Evolutionary conservation across 2,797 vertebrate species (phyloP).

Genomic region (Okamejei kenojei): DNA sequence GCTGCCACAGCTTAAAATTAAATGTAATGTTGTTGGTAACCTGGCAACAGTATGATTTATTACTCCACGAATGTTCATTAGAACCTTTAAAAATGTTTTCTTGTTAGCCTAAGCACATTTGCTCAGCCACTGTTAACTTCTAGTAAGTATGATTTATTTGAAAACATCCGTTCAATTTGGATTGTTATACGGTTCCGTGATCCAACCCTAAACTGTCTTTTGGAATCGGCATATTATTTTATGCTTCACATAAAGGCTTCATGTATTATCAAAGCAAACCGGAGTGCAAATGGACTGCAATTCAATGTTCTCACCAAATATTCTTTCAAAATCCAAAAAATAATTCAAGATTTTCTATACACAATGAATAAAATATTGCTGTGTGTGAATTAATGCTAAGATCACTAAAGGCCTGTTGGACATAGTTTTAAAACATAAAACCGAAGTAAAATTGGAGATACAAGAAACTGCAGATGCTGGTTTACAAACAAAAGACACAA

Average conservation of each 20-base stretch:
- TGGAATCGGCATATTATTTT: neutral
- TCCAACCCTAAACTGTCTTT: neutral
- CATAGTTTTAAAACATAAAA: neutral
- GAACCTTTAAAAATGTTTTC: neutral
- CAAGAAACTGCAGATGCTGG: too few species aligned
- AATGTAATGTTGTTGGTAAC: neutral
- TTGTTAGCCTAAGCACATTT: neutral
- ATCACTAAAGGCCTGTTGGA: neutral
- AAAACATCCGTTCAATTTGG: neutral
- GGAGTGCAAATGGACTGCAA: neutral
- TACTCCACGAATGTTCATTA: neutral
- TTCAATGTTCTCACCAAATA: neutral
- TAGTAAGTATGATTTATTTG: neutral
- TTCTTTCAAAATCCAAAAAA: neutral
- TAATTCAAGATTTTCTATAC: neutral
- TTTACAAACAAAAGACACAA: too few species aligned
- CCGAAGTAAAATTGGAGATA: neutral
- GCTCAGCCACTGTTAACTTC: neutral
- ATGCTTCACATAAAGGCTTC: neutral
- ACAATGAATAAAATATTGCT: neutral
- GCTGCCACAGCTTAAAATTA: neutral
- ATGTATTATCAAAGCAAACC: neutral
- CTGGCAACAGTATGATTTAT: conserved; percentile 25
- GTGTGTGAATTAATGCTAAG: neutral
- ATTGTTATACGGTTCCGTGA: neutral